Conservation (phyloP, 1,140 invertebrate species). For the Apocrypta bakeri region DNA sequence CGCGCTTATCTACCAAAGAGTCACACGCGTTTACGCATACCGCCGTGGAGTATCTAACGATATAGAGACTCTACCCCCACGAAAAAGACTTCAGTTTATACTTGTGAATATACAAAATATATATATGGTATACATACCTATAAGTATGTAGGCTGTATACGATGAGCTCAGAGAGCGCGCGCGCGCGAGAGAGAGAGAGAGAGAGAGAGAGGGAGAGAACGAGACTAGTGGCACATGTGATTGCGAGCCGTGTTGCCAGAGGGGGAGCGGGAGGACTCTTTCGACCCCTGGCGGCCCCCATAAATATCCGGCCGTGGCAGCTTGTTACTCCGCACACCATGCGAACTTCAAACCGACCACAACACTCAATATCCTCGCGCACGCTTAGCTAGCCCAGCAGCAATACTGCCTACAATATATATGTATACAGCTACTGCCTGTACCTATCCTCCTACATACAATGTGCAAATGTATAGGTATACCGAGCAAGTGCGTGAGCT, state of each 20-base stretch:
- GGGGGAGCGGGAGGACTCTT: constrained; percentile 53
- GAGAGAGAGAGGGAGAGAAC: background rate
- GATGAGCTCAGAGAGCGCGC: no score
- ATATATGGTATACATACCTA: background rate
- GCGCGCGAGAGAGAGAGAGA: no score
- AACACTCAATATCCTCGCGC: constrained; percentile 63
- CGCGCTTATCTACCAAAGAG: constrained; percentile 48
- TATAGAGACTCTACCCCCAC: background rate
- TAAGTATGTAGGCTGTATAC: background rate
- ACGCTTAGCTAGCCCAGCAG: background rate
- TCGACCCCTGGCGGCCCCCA: constrained; percentile 67
- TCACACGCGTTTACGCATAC: background rate
- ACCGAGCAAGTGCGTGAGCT: no score
- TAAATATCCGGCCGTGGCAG: constrained; percentile 72
- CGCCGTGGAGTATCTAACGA: background rate
- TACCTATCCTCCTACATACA: no score
- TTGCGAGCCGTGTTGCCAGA: constrained; percentile 46
- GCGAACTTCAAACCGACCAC: constrained; percentile 68
- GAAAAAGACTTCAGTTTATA: background rate
- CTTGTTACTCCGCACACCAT: constrained; percentile 69
- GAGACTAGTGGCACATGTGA: constrained; percentile 24
- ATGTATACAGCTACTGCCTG: no score
- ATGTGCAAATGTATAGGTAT: background rate
- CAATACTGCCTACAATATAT: no score
- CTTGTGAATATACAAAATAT: background rate